Evolutionary conservation across 2,888 invertebrate species (phyloP).

Genomic region (Drosophila mimetica): DNA sequence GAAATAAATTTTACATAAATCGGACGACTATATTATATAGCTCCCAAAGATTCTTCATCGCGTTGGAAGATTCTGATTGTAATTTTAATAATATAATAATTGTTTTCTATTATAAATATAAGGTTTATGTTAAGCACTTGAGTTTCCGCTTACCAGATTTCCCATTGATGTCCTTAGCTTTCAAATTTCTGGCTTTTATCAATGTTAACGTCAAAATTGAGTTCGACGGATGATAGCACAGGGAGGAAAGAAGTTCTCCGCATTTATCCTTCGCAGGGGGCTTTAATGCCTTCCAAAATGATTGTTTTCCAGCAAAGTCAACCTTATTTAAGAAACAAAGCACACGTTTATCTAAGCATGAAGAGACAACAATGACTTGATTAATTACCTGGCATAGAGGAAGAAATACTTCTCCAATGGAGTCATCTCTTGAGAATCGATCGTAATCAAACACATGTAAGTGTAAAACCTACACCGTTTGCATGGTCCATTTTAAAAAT

Average conservation of each 20-base stretch:
- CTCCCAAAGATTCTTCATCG: too few species aligned
- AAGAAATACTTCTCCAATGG: slow-evolving; percentile 96
- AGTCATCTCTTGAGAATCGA: slow-evolving; percentile 96
- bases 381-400: slow-evolving; percentile 93
- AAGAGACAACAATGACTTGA: not conserved
- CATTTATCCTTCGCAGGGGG: slow-evolving; percentile 97
- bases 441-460: slow-evolving; percentile 97
- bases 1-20: too few species aligned
- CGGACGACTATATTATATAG: too few species aligned
- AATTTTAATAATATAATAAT: too few species aligned
- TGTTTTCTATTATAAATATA: too few species aligned
- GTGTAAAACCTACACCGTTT: slow-evolving; percentile 88
- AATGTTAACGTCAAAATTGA: slow-evolving; percentile 95
- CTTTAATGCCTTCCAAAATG: slow-evolving; percentile 97
- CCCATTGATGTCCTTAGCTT: slow-evolving; percentile 98
- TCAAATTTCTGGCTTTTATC: slow-evolving; percentile 96
- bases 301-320: slow-evolving; percentile 95
- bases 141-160: slow-evolving; percentile 93
- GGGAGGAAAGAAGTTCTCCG: slow-evolving; percentile 94
- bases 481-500: not conserved
- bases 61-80: too few species aligned
- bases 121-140: too few species aligned
- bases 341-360: not conserved
- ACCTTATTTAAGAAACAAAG: slow-evolving; percentile 86
- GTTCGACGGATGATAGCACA: slow-evolving; percentile 98